phyloP scores from a whole-genome alignment of 2,113 vertebrate species.

The Canis aureus region DNA sequence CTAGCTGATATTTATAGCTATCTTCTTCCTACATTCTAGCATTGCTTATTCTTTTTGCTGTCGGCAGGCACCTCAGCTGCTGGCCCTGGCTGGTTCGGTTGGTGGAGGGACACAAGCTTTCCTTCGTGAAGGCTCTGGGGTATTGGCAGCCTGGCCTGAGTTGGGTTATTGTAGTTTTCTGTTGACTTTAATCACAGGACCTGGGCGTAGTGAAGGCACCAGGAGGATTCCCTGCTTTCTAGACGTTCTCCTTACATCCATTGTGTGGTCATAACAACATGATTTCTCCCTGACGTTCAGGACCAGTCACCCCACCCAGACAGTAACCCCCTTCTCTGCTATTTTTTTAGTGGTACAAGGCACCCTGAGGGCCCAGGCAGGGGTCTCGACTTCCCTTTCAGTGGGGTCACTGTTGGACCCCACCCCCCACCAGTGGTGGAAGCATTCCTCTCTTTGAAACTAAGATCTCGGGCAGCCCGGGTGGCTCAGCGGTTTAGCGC shows the following conservation, averaged over 20 bases:
- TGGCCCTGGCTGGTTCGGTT: neutral
- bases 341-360: neutral
- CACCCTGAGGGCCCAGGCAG: neutral
- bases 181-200: neutral
- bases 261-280: neutral
- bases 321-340: neutral
- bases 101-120: neutral
- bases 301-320: neutral
- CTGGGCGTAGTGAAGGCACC: neutral
- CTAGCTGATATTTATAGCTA: neutral
- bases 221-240: constrained; percentile 24
- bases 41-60: neutral
- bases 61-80: neutral
- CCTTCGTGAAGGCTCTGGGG: neutral
- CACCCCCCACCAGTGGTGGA: neutral
- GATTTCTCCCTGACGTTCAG: neutral
- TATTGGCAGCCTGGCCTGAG: constrained; percentile 19
- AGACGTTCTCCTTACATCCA: neutral
- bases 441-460: neutral
- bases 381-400: neutral
- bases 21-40: neutral
- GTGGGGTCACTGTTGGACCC: neutral
- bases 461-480: neutral
- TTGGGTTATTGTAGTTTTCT: constrained; percentile 37
- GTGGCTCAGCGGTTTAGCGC: no score